Evolutionary conservation across 2,888 invertebrate genomes (phyloP).

Genomic region (Clivina fossor): DNA sequence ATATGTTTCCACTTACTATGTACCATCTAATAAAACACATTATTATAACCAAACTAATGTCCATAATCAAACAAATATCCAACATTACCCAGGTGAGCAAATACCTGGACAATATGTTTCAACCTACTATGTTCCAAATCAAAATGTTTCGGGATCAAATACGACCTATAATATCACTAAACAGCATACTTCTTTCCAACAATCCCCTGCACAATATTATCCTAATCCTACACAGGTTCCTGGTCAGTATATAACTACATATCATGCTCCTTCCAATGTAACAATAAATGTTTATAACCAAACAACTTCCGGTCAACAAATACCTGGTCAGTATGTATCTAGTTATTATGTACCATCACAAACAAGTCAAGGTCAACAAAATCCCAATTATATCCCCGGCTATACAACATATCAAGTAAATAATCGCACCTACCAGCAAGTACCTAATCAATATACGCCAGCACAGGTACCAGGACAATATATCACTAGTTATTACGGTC

Average conservation of each 20-base stretch:
- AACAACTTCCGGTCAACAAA: no score
- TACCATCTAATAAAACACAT: no score
- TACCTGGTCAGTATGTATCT: slow-evolving; percentile 8
- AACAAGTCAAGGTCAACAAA: neutral
- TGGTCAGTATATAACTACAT: no score
- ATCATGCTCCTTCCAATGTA: no score
- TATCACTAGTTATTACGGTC: slow-evolving; percentile 2
- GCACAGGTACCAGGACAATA: neutral
- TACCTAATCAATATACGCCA: slow-evolving; percentile 4
- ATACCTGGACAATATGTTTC: neutral
- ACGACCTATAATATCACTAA: neutral
- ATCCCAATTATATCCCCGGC: neutral
- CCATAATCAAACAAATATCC: no score
- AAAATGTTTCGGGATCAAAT: no score
- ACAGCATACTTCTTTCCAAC: no score
- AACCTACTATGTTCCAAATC: slow-evolving; percentile 1
- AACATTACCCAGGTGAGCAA: neutral
- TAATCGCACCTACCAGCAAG: slow-evolving; percentile 5
- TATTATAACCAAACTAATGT: no score
- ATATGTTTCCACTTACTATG: neutral
- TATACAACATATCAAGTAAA: neutral
- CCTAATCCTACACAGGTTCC: no score
- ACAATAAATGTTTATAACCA: no score
- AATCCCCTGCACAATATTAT: no score
- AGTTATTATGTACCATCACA: slow-evolving; percentile 3